Evolutionary conservation across 2,113 vertebrate genomes (phyloP).

Genomic region (Anguilla japonica): DNA sequence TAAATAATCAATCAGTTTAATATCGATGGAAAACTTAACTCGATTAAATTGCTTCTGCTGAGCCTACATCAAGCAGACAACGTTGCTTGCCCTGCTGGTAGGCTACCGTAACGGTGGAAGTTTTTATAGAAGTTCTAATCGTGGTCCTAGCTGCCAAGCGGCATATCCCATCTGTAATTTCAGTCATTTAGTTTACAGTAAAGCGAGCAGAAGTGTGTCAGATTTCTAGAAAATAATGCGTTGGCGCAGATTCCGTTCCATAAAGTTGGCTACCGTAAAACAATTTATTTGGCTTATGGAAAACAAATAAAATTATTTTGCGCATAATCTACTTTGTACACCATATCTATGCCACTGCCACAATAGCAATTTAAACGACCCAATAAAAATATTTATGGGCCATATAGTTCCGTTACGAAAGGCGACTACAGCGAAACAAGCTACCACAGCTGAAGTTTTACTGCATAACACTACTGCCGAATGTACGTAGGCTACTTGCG

Average conservation of each 20-base stretch:
- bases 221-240: not conserved
- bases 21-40: too few relatives aligned
- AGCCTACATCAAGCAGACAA: not conserved
- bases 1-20: too few relatives aligned
- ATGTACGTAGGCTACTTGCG: not conserved
- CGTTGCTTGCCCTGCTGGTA: not conserved
- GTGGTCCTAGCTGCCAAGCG: not conserved
- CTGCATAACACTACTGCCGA: not conserved
- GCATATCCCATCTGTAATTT: not conserved
- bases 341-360: not conserved
- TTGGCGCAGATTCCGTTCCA: not conserved
- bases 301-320: too few relatives aligned
- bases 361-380: not conserved
- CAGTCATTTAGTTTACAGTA: not conserved
- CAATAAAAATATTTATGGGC: not conserved
- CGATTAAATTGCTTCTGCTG: not conserved
- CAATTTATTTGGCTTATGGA: not conserved
- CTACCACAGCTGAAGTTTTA: not conserved
- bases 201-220: not conserved
- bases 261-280: not conserved
- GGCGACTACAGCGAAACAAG: not conserved
- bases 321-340: not conserved
- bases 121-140: not conserved
- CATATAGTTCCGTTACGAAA: not conserved
- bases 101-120: not conserved